Evolutionary conservation across 2,888 invertebrate species (phyloP).

Genomic region (Limenitis camilla): DNA sequence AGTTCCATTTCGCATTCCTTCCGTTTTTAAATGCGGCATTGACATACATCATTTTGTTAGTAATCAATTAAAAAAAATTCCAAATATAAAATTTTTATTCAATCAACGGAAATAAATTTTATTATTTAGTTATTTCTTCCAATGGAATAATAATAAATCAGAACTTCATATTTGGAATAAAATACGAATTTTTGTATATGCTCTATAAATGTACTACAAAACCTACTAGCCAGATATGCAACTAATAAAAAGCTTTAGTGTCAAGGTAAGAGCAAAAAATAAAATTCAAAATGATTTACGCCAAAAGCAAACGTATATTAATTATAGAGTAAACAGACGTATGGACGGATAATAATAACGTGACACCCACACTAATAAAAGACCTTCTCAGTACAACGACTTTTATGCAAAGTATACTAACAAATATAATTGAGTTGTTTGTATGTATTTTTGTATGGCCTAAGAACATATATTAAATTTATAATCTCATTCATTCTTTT

Average conservation of each 20-base stretch:
- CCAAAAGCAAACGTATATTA: constrained; percentile 4
- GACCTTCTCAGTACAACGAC: constrained; percentile 43
- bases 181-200: not conserved
- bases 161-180: not conserved
- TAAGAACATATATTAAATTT: too few relatives aligned
- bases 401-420: constrained; percentile 13
- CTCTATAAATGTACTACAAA: not conserved
- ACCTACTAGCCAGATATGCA: not conserved
- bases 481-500: too few relatives aligned
- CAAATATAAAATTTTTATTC: constrained; percentile 13
- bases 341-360: constrained; percentile 42
- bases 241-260: constrained; percentile 5
- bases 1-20: constrained; percentile 96
- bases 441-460: too few relatives aligned
- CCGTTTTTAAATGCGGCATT: constrained; percentile 62
- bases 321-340: constrained; percentile 29
- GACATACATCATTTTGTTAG: constrained; percentile 65
- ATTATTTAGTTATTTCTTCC: too few relatives aligned
- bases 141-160: not conserved
- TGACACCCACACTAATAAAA: constrained; percentile 41
- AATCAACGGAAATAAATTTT: not conserved
- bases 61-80: too few relatives aligned
- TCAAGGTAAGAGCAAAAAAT: constrained; percentile 3
- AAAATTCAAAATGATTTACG: constrained; percentile 7
- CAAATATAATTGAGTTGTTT: too few relatives aligned